phyloP scores from a whole-genome alignment of 2,888 invertebrate genomes.

The Phengaris arion region DNA sequence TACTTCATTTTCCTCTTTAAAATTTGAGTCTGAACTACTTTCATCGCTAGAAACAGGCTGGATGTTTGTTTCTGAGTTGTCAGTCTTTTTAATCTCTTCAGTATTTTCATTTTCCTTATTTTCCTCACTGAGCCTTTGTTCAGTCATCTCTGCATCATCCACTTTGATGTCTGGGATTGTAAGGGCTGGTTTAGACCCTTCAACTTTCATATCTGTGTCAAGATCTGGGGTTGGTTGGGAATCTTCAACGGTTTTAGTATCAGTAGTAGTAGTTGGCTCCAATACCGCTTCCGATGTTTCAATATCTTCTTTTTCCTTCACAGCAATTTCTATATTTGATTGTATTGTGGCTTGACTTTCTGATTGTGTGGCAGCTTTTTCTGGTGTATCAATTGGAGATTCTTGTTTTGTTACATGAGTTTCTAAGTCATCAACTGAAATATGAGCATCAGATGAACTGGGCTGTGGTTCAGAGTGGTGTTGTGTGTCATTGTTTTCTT shows the following conservation, averaged over 20 bases:
- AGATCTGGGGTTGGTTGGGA: slow-evolving; percentile 38
- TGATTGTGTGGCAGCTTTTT: slow-evolving; percentile 54
- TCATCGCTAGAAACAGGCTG: slow-evolving; percentile 47
- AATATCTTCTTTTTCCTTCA: slow-evolving; percentile 35
- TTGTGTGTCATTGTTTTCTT: slow-evolving; percentile 59
- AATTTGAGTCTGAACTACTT: slow-evolving; percentile 61
- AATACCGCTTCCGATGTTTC: slow-evolving; percentile 35
- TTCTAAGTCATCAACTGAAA: slow-evolving; percentile 66
- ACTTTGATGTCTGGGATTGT: slow-evolving; percentile 70
- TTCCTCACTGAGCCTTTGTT: slow-evolving; percentile 59
- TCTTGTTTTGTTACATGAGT: slow-evolving; percentile 69
- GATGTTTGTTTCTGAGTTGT: slow-evolving; percentile 39
- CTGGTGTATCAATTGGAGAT: slow-evolving; percentile 55
- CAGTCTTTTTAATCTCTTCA: slow-evolving; percentile 45
- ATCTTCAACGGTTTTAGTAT: slow-evolving; percentile 44
- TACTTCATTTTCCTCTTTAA: slow-evolving; percentile 59
- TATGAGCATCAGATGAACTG: slow-evolving; percentile 65
- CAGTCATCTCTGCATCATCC: slow-evolving; percentile 70
- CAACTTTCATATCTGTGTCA: slow-evolving; percentile 57
- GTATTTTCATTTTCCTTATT: slow-evolving; percentile 43
- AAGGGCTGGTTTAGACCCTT: slow-evolving; percentile 41
- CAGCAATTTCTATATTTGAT: slow-evolving; percentile 45
- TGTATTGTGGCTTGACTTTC: slow-evolving; percentile 63
- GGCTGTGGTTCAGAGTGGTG: slow-evolving; percentile 63
- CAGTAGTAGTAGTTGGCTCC: slow-evolving; percentile 41